phyloP scores from a whole-genome alignment of 2,888 invertebrate genomes.

The Argyresthia albistria region DNA sequence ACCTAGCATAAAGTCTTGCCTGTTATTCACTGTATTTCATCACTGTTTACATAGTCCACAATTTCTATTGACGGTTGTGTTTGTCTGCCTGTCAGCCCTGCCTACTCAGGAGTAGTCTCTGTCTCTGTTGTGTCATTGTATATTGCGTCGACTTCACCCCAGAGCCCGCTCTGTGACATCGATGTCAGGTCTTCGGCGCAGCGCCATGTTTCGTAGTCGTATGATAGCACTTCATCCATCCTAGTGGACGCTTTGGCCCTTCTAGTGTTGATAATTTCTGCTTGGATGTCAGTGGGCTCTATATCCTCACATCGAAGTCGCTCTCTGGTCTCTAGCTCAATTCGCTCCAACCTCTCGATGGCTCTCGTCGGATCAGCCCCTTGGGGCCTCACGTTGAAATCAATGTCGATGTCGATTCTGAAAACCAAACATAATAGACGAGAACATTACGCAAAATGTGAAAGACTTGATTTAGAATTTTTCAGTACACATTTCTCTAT shows the following conservation, averaged over 20 bases:
- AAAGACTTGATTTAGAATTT: not conserved
- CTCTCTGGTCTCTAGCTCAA: constrained; percentile 49
- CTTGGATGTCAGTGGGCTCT: not conserved
- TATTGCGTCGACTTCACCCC: constrained; percentile 1
- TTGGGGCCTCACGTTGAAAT: constrained; percentile 36
- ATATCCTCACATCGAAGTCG: constrained; percentile 28
- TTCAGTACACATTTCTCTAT: too few species aligned
- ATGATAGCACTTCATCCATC: not conserved
- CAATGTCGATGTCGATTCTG: constrained; percentile 56
- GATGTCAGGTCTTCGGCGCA: constrained; percentile 14
- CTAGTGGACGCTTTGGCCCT: not conserved
- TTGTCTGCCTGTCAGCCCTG: too few species aligned
- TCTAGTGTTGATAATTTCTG: not conserved
- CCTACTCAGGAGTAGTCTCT: not conserved
- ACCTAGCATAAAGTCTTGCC: too few species aligned
- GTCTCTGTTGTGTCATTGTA: not conserved
- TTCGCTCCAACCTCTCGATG: constrained; percentile 52
- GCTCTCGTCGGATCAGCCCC: constrained; percentile 38
- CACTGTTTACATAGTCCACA: too few species aligned
- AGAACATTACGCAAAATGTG: not conserved
- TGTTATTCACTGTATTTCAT: too few species aligned
- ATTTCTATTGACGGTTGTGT: too few species aligned
- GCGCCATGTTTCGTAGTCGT: constrained; percentile 14
- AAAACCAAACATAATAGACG: constrained; percentile 5
- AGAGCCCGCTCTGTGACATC: too few species aligned